These are phyloP conservation scores for Allolobophora icterica DNA, from an alignment of 2,888 invertebrate species.

Conservation along the genomic window DNA sequence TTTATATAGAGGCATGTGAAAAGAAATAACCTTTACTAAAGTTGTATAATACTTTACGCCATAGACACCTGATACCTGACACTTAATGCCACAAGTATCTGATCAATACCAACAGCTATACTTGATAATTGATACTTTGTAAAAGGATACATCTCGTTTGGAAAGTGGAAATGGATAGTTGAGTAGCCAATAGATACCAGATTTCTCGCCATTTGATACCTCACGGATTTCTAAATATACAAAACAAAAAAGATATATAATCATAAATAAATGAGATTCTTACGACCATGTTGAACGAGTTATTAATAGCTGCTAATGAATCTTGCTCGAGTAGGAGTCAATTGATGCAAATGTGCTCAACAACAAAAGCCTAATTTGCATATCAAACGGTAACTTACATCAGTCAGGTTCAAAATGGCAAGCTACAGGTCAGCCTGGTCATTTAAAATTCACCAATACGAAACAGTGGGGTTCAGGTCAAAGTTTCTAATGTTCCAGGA, in stretches of 20 bases:
- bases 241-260: too few species aligned
- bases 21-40: too few species aligned
- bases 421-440: background rate
- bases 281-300: too few species aligned
- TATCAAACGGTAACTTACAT: background rate
- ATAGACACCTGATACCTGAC: too few species aligned
- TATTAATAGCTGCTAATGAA: background rate
- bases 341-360: background rate
- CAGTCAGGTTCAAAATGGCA: background rate
- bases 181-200: constrained; percentile 62
- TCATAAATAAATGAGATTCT: too few species aligned
- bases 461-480: background rate
- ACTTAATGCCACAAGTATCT: too few species aligned
- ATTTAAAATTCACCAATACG: background rate
- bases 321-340: background rate
- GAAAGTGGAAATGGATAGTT: constrained; percentile 63
- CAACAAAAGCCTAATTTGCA: background rate
- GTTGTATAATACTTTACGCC: too few species aligned
- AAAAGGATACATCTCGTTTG: constrained; percentile 64
- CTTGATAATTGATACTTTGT: too few species aligned
- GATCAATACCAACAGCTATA: too few species aligned
- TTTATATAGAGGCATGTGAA: too few species aligned
- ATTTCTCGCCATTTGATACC: constrained; percentile 52
- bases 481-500: background rate
- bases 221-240: constrained; percentile 55